A percentile compares a stretch with the other conserved stretches of the same genome.
Evolutionary conservation across 2,797 vertebrate species (phyloP).

Genomic region (Myotis myotis): DNA sequence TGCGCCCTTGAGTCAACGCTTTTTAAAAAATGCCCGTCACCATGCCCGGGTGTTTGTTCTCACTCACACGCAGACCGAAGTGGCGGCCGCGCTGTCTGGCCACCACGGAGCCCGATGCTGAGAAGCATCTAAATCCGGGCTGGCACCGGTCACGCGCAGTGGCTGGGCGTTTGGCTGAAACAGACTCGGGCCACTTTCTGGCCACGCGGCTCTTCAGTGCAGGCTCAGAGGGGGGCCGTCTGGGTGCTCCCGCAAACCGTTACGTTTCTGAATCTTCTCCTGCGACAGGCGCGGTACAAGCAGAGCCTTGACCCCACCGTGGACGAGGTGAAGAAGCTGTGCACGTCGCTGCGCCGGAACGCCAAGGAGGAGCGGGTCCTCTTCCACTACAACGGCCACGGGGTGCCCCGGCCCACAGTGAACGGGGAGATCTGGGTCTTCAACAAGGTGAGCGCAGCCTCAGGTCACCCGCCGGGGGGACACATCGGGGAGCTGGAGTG

Average conservation of each 20-base stretch:
- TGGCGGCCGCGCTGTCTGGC: too few species aligned
- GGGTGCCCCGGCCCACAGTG: constrained; percentile 96
- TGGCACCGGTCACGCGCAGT: accelerated
- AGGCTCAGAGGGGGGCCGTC: accelerated
- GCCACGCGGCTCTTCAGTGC: background rate
- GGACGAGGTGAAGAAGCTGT: constrained; percentile 98
- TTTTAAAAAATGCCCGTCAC: too few species aligned
- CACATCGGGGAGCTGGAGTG: too few species aligned
- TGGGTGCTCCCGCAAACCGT: accelerated
- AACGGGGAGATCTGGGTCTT: constrained; percentile 99
- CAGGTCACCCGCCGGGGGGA: too few species aligned
- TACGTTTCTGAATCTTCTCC: background rate
- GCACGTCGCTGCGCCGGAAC: constrained; percentile 95
- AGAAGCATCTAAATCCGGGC: too few species aligned
- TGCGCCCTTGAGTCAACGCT: too few species aligned
- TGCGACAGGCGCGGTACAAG: constrained; percentile 94
- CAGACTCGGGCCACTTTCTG: background rate
- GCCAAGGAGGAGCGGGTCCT: constrained; percentile 98
- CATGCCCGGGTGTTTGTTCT: accelerated
- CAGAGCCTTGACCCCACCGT: constrained; percentile 98
- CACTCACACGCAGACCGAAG: too few species aligned
- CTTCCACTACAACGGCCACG: constrained; percentile 98
- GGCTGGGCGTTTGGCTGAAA: too few species aligned
- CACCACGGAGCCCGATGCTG: too few species aligned
- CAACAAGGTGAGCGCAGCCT: constrained; percentile 90